These are phyloP conservation scores for Toxonevra muliebris DNA, from an alignment of 2,888 invertebrate species.

Conservation along the genomic window DNA sequence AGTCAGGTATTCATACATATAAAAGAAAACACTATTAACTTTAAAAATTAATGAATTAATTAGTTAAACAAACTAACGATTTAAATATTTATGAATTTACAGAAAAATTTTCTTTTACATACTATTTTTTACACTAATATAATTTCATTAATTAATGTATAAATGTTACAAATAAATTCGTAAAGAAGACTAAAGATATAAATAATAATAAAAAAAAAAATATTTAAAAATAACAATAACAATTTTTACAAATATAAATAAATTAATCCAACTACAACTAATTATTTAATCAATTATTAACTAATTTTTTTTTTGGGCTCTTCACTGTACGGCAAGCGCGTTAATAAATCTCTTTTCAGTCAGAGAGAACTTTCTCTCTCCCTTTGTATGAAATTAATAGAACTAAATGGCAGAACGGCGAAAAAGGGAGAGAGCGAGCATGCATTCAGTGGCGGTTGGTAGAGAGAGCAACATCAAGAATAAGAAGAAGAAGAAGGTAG, in stretches of 20 bases:
- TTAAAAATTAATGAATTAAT: slow-evolving; percentile 28
- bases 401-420: no score
- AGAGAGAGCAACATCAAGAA: neutral
- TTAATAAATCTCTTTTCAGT: no score
- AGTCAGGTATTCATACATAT: slow-evolving; percentile 4
- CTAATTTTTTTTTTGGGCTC: no score
- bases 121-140: slow-evolving; percentile 31
- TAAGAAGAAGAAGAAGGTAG: slow-evolving; percentile 8
- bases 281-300: no score
- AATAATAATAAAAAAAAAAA: slow-evolving; percentile 22
- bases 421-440: no score
- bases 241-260: neutral
- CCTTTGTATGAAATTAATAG: no score
- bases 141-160: slow-evolving; percentile 19
- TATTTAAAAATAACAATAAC: neutral
- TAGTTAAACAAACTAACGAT: slow-evolving; percentile 22
- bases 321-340: no score
- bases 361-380: no score
- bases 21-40: slow-evolving; percentile 25
- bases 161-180: neutral
- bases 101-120: slow-evolving; percentile 24
- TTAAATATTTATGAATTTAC: slow-evolving; percentile 23
- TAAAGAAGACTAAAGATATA: slow-evolving; percentile 27
- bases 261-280: no score
- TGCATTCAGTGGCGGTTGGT: neutral